Evolutionary conservation across 2,113 vertebrate species (phyloP).

Genomic region (Amia ocellicauda): DNA sequence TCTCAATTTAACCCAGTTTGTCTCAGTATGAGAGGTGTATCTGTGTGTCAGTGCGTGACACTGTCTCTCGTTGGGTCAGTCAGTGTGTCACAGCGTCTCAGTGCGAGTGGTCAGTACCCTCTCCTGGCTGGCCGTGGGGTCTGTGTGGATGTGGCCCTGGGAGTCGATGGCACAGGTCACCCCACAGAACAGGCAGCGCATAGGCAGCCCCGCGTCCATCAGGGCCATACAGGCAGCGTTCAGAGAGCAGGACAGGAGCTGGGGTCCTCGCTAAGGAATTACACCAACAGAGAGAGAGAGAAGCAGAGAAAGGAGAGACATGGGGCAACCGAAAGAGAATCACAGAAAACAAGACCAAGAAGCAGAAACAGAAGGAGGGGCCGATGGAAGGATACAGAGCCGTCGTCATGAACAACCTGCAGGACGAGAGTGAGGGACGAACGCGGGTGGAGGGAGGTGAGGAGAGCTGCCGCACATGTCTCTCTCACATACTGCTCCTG

Average conservation of each 20-base stretch:
- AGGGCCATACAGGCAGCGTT: constrained; percentile 83
- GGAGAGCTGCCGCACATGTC: constrained; percentile 74
- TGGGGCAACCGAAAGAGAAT: too few relatives aligned
- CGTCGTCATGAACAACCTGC: constrained; percentile 81
- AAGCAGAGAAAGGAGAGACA: background rate
- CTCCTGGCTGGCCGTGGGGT: constrained; percentile 77
- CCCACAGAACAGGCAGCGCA: constrained; percentile 81
- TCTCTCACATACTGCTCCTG: constrained; percentile 81
- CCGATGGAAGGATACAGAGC: constrained; percentile 82
- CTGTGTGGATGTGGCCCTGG: constrained; percentile 68
- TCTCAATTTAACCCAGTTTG: too few relatives aligned
- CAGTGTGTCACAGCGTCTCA: too few relatives aligned
- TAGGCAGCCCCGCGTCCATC: constrained; percentile 83
- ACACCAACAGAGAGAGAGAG: background rate
- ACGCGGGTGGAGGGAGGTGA: constrained; percentile 78
- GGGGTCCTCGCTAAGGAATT: constrained; percentile 45
- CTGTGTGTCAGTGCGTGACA: too few relatives aligned
- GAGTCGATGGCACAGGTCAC: constrained; percentile 77
- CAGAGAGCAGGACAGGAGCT: constrained; percentile 82
- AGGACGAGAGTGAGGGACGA: constrained; percentile 82
- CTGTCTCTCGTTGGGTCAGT: too few relatives aligned
- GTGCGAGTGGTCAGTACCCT: constrained; percentile 60
- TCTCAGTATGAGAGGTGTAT: too few relatives aligned
- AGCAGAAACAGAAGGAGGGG: background rate
- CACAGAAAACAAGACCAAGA: background rate